Percentiles rank a stretch among this genome's conserved stretches.
These are phyloP conservation scores for Lagorchestes hirsutus DNA, from an alignment of 2,797 vertebrate species.

Conservation along the genomic window DNA sequence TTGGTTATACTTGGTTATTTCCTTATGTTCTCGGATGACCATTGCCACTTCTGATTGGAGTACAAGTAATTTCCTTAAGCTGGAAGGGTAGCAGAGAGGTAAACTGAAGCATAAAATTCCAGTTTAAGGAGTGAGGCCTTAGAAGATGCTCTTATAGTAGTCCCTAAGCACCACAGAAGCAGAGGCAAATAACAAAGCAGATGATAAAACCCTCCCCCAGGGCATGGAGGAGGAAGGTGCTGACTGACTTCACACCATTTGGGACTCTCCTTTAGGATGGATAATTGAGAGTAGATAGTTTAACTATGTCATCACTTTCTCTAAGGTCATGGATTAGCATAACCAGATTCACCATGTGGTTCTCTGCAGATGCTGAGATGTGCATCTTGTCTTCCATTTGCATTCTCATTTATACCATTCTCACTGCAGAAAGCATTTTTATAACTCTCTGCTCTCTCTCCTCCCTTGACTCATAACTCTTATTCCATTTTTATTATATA, in stretches of 20 bases:
- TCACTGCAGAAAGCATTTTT: background rate
- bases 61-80: background rate
- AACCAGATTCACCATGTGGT: background rate
- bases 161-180: no score
- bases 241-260: background rate
- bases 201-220: background rate
- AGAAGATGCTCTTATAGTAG: background rate
- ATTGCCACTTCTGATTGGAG: background rate
- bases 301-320: background rate
- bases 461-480: background rate
- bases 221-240: background rate
- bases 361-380: background rate
- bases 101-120: background rate
- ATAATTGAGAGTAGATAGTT: background rate
- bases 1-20: background rate
- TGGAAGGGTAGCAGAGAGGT: background rate
- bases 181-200: background rate
- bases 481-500: background rate
- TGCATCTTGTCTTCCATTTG: slow-evolving; percentile 30
- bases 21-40: background rate
- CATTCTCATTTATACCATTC: slow-evolving; percentile 32
- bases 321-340: background rate
- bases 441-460: slow-evolving; percentile 25
- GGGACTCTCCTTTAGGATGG: background rate
- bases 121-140: background rate